These are phyloP conservation scores for Epizoanthus scotinus DNA, from an alignment of 92 coral and sea anemone species.

Conservation along the genomic window DNA sequence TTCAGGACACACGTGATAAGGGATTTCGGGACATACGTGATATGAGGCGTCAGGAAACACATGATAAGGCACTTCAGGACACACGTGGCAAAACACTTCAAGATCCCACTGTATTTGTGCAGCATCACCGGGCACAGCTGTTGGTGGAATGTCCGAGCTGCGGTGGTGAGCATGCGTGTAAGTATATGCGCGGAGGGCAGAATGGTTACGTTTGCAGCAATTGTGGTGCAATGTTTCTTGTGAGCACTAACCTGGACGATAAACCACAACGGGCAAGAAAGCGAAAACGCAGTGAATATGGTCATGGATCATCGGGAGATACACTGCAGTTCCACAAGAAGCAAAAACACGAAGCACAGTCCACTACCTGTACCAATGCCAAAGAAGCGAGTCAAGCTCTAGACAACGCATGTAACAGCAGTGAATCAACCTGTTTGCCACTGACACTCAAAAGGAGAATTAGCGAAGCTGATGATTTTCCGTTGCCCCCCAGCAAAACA, in stretches of 20 bases:
- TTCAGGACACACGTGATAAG: no score
- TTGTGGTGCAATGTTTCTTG: conserved; percentile 1
- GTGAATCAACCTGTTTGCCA: neutral
- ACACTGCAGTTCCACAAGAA: neutral
- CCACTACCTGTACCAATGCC: neutral
- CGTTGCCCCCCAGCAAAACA: neutral
- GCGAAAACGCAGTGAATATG: neutral
- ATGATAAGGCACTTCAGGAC: no score
- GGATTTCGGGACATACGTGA: no score
- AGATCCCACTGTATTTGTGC: conserved; percentile 14
- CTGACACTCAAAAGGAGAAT: neutral
- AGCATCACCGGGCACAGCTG: conserved; percentile 21
- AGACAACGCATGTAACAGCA: neutral
- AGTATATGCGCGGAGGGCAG: conserved; percentile 4
- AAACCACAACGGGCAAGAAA: neutral
- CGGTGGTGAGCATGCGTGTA: conserved; percentile 5
- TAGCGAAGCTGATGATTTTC: neutral
- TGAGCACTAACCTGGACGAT: neutral
- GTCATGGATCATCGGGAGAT: neutral
- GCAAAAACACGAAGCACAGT: neutral
- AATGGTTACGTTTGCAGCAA: conserved; percentile 14
- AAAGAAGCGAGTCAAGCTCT: neutral
- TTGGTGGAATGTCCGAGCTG: conserved; percentile 18
- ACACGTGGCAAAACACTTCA: neutral
- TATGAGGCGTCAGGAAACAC: no score